Conservation (phyloP, 2,797 vertebrate genomes). For the Enteromius anoplus region DNA sequence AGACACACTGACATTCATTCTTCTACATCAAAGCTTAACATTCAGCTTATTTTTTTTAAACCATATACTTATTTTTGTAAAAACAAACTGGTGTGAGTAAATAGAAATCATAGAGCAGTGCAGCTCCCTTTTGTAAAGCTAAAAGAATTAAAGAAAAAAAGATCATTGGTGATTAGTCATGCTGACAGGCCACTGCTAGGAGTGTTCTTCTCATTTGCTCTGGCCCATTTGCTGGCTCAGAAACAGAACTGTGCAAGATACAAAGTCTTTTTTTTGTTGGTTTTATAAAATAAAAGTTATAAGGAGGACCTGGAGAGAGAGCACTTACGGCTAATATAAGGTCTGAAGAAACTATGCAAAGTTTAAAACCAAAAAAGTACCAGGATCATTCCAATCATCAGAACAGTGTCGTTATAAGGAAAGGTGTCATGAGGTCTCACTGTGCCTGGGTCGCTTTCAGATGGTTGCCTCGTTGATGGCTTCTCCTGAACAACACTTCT, state of each 20-base stretch:
- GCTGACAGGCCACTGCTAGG: slow-evolving; percentile 68
- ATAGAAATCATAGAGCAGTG: slow-evolving; percentile 61
- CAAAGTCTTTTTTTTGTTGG: slow-evolving; percentile 73
- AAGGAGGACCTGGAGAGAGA: slow-evolving; percentile 75
- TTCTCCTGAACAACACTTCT: slow-evolving; percentile 76
- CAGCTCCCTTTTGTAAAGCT: slow-evolving; percentile 69
- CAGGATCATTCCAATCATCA: slow-evolving; percentile 30
- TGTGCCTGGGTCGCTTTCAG: slow-evolving; percentile 65
- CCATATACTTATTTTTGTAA: slow-evolving; percentile 62
- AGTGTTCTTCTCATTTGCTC: slow-evolving; percentile 70
- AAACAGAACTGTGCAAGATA: slow-evolving; percentile 82
- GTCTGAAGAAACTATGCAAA: slow-evolving; percentile 70
- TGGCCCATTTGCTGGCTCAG: slow-evolving; percentile 77
- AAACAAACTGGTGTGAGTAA: slow-evolving; percentile 53
- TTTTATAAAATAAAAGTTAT: slow-evolving; percentile 62
- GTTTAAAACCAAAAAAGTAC: slow-evolving; percentile 57
- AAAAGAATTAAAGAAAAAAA: slow-evolving; percentile 51
- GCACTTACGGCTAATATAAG: slow-evolving; percentile 84
- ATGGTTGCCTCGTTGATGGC: slow-evolving; percentile 84
- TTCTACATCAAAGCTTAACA: slow-evolving; percentile 61
- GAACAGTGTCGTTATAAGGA: slow-evolving; percentile 35
- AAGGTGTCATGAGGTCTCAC: slow-evolving; percentile 56
- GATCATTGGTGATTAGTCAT: slow-evolving; percentile 72
- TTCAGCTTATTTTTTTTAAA: slow-evolving; percentile 71
- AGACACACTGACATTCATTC: slow-evolving; percentile 53